Percentiles rank a stretch among this genome's conserved stretches.
These are phyloP conservation scores for Centruroides sculpturatus DNA, from an alignment of 1,140 invertebrate genomes.

Conservation along the genomic window DNA sequence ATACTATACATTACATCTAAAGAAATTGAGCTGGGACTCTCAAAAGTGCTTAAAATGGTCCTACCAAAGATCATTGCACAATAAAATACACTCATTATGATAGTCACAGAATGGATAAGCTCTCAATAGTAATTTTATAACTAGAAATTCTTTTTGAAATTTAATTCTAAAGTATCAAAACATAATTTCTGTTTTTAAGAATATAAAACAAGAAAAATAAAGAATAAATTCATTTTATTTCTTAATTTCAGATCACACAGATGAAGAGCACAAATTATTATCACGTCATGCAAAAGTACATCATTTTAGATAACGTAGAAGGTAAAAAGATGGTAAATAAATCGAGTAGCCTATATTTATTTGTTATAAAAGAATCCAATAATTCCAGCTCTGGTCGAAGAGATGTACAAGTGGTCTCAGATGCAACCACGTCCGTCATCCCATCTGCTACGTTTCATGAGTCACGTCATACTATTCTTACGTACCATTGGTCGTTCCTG, in stretches of 20 bases:
- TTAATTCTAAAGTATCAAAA: too few relatives aligned
- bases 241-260: conserved; percentile 43
- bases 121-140: too few relatives aligned
- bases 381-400: conserved; percentile 37
- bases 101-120: too few relatives aligned
- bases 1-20: too few relatives aligned
- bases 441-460: conserved; percentile 48
- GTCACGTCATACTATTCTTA: conserved; percentile 71
- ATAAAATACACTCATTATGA: too few relatives aligned
- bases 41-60: too few relatives aligned
- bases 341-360: neutral
- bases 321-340: conserved; percentile 16
- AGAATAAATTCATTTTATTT: neutral
- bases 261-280: conserved; percentile 41
- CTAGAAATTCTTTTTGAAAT: too few relatives aligned
- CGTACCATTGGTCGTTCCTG: conserved; percentile 47
- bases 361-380: neutral
- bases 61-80: too few relatives aligned
- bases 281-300: conserved; percentile 55
- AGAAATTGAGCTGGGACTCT: too few relatives aligned
- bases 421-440: conserved; percentile 42
- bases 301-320: conserved; percentile 55
- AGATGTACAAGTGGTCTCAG: conserved; percentile 35
- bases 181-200: too few relatives aligned
- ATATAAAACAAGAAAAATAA: too few relatives aligned